phyloP scores from a whole-genome alignment of 2,113 vertebrate genomes.

The Petrocephalus zakoni region DNA sequence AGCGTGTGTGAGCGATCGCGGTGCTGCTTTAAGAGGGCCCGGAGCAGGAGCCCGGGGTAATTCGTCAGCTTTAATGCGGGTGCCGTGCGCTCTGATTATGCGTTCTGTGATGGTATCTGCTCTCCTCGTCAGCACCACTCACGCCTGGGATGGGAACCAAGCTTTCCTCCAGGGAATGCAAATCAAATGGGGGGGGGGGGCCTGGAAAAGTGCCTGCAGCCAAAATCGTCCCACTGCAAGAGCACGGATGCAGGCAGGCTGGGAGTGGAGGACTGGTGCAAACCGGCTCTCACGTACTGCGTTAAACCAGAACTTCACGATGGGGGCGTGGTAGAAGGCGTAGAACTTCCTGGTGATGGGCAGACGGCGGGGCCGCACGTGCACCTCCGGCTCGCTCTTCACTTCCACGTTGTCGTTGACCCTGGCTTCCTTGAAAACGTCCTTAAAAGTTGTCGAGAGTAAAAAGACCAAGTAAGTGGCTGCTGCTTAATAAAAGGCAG shows the following conservation, averaged over 20 bases:
- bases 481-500: not conserved
- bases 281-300: constrained; percentile 62
- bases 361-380: constrained; percentile 79
- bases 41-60: not conserved
- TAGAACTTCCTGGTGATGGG: constrained; percentile 93
- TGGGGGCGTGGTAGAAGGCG: constrained; percentile 95
- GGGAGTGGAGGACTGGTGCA: not conserved
- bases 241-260: not conserved
- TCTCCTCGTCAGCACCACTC: constrained; percentile 16
- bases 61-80: constrained; percentile 2
- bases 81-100: constrained; percentile 21
- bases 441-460: constrained; percentile 61
- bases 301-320: constrained; percentile 98
- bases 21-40: not conserved
- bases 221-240: constrained; percentile 4
- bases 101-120: constrained; percentile 54
- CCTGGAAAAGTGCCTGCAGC: constrained; percentile 50
- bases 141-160: constrained; percentile 28
- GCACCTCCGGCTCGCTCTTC: constrained; percentile 80
- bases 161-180: constrained; percentile 22
- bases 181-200: constrained; percentile 9
- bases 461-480: not conserved
- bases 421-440: constrained; percentile 87
- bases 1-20: not conserved
- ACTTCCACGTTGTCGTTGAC: constrained; percentile 65